Evolutionary conservation across 2,888 invertebrate species (phyloP).

Genomic region (Cantharis lateralis): DNA sequence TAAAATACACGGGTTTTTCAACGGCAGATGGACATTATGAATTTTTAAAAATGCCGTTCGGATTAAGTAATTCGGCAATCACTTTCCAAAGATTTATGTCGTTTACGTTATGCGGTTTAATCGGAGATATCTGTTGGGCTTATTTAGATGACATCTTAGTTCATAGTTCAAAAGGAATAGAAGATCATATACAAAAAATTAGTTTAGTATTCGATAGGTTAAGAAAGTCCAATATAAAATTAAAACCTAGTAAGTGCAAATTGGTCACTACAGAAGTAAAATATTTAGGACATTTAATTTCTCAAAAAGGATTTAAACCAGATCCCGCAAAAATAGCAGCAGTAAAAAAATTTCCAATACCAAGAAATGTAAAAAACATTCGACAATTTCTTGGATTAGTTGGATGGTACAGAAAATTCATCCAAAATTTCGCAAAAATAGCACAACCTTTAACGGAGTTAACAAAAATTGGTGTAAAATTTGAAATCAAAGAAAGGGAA

Average conservation of each 20-base stretch:
- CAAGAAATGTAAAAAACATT: not conserved
- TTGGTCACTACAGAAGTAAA: too few relatives aligned
- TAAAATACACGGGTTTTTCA: too few relatives aligned
- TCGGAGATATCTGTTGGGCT: conserved; percentile 6
- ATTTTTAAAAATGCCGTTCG: too few relatives aligned
- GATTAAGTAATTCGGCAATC: conserved; percentile 5
- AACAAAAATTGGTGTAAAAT: conserved; percentile 31
- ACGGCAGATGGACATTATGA: too few relatives aligned
- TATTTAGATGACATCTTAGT: conserved; percentile 7
- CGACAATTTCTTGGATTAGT: conserved; percentile 42
- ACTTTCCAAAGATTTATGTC: conserved; percentile 14
- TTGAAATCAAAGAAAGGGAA: conserved; percentile 28
- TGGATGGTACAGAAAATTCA: conserved; percentile 46
- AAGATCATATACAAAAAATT: not conserved
- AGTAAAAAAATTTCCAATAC: too few relatives aligned
- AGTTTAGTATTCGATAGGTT: not conserved
- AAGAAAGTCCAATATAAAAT: too few relatives aligned
- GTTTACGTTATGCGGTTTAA: not conserved
- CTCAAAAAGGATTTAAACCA: too few relatives aligned
- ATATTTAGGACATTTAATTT: too few relatives aligned
- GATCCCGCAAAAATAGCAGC: too few relatives aligned
- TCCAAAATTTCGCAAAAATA: conserved; percentile 38
- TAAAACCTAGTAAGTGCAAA: too few relatives aligned
- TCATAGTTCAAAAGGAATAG: not conserved
- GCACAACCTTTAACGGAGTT: conserved; percentile 38